Percentiles rank a stretch among this genome's conserved stretches.
phyloP scores from a whole-genome alignment of 2,888 invertebrate genomes.

The Vesta saturnalis region DNA sequence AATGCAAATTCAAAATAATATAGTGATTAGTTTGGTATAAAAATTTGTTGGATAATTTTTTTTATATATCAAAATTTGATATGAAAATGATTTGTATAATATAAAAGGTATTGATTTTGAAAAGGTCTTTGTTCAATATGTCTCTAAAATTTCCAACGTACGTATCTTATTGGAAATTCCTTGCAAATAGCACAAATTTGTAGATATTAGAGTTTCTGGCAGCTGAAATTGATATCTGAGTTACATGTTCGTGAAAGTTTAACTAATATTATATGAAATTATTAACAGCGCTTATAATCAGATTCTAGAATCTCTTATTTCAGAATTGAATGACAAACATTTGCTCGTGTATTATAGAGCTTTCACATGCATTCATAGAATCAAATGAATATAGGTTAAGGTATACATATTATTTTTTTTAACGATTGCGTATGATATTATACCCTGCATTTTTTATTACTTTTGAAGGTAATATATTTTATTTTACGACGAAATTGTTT shows the following conservation, averaged over 20 bases:
- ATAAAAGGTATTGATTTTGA: conserved; percentile 9
- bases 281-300: conserved; percentile 1
- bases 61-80: not conserved
- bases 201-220: conserved; percentile 27
- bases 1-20: too few species aligned
- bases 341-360: too few species aligned
- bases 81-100: not conserved
- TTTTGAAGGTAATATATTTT: too few species aligned
- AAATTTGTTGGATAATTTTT: too few species aligned
- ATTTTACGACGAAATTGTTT: too few species aligned
- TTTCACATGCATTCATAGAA: too few species aligned
- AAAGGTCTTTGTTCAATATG: conserved; percentile 11
- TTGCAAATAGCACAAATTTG: conserved; percentile 23
- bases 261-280: conserved; percentile 1
- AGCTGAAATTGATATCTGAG: conserved; percentile 30
- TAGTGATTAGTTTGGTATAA: too few species aligned
- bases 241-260: conserved; percentile 17
- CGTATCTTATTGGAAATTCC: conserved; percentile 29
- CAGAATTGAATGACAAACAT: not conserved
- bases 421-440: too few species aligned
- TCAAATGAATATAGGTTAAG: too few species aligned
- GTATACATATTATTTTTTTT: too few species aligned
- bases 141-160: not conserved
- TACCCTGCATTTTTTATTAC: too few species aligned
- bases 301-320: not conserved